Evolutionary conservation across 2,888 invertebrate genomes (phyloP).

Genomic region (Apamea epomidion): DNA sequence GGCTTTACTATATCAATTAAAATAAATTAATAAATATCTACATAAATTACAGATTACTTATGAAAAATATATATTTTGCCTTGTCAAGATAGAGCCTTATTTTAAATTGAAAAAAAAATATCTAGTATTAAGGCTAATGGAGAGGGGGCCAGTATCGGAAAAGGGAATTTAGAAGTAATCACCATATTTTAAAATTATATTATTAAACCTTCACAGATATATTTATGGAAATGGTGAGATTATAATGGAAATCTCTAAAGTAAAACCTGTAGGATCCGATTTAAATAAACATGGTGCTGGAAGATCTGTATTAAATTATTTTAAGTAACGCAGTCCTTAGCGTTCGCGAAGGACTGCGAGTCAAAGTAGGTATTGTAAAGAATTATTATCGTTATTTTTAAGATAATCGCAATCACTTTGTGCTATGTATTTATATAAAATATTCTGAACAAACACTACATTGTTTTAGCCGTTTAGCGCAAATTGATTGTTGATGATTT

Average conservation of each 20-base stretch:
- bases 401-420: constrained; percentile 74
- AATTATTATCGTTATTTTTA: constrained; percentile 74
- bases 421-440: constrained; percentile 66
- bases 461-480: constrained; percentile 65
- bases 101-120: constrained; percentile 73
- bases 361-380: constrained; percentile 76
- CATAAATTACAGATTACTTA: constrained; percentile 70
- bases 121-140: constrained; percentile 81
- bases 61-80: constrained; percentile 77
- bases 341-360: constrained; percentile 73
- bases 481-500: constrained; percentile 70
- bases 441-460: constrained; percentile 67
- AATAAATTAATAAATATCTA: constrained; percentile 57
- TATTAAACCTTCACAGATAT: constrained; percentile 66
- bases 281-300: constrained; percentile 84
- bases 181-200: constrained; percentile 67
- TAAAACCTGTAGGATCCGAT: constrained; percentile 74
- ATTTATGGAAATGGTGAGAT: constrained; percentile 67
- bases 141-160: constrained; percentile 84
- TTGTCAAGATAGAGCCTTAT: constrained; percentile 84
- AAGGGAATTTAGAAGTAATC: constrained; percentile 64
- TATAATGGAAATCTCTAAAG: constrained; percentile 65
- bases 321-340: constrained; percentile 74
- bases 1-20: constrained; percentile 69
- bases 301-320: constrained; percentile 86